A percentile compares a stretch with the other conserved stretches of the same genome.
phyloP scores from a whole-genome alignment of 2,797 vertebrate genomes.

The Capromys pilorides region DNA sequence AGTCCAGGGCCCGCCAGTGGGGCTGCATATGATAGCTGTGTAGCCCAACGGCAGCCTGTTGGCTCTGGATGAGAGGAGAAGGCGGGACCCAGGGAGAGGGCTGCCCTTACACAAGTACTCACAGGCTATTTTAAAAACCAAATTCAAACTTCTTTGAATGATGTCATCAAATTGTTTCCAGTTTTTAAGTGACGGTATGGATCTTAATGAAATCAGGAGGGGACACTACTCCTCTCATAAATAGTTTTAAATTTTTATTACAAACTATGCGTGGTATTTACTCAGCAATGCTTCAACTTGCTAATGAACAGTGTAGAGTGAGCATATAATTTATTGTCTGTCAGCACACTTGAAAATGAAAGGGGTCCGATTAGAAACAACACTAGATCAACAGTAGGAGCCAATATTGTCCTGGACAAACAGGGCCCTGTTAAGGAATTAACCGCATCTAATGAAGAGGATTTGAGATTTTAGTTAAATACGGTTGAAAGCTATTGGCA shows the following conservation, averaged over 20 bases:
- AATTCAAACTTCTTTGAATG: neutral
- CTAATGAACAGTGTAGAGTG: neutral
- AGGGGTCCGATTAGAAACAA: neutral
- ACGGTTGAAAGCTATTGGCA: neutral
- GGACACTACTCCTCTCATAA: neutral
- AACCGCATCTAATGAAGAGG: neutral
- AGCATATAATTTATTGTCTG: neutral
- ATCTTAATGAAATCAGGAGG: neutral
- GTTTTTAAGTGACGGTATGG: neutral
- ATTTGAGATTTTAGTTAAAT: neutral
- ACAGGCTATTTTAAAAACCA: neutral
- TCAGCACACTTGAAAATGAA: neutral
- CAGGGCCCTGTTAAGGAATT: neutral
- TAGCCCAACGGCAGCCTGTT: neutral
- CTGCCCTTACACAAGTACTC: neutral
- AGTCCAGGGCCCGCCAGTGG: too few relatives aligned
- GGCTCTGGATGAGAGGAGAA: neutral
- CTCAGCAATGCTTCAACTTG: neutral
- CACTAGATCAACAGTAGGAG: neutral
- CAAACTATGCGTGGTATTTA: neutral
- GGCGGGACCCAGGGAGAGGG: neutral
- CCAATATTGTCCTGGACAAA: neutral
- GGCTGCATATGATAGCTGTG: neutral
- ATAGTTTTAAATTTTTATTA: neutral
- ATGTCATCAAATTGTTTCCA: neutral